Evolutionary conservation across 2,113 vertebrate species (phyloP).

Genomic region (sheep (Ovis aries)): DNA sequence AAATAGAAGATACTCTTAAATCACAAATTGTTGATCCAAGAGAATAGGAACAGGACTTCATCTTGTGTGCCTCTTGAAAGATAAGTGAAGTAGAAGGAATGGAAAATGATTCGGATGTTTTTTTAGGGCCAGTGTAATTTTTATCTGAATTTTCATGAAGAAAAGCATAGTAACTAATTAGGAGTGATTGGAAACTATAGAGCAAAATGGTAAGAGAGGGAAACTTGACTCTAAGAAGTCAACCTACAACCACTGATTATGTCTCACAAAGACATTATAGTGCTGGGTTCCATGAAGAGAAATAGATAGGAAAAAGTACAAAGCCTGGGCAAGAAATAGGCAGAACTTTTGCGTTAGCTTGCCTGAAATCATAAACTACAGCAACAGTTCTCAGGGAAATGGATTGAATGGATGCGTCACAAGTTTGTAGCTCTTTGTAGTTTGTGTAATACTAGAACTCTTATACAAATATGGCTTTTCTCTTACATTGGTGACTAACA

Average conservation of each 20-base stretch:
- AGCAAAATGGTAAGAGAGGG: background rate
- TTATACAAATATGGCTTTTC: background rate
- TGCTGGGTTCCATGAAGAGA: background rate
- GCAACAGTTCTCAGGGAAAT: background rate
- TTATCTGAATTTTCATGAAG: background rate
- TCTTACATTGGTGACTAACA: background rate
- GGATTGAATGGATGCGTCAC: background rate
- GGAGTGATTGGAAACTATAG: background rate
- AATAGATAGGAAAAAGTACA: background rate
- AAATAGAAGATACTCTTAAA: background rate
- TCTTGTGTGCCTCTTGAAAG: background rate
- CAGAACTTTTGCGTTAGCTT: background rate
- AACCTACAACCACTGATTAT: background rate
- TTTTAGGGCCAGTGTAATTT: background rate
- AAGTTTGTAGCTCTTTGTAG: background rate
- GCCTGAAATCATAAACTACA: background rate
- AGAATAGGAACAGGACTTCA: background rate
- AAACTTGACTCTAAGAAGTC: background rate
- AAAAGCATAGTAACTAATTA: background rate
- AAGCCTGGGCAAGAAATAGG: background rate
- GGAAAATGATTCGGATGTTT: background rate
- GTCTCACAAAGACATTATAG: background rate
- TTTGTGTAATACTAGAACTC: background rate
- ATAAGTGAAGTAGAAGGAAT: background rate
- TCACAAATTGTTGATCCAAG: background rate